These are phyloP conservation scores for Leucopsar rothschildi DNA, from an alignment of 2,113 vertebrate genomes.

Conservation along the genomic window DNA sequence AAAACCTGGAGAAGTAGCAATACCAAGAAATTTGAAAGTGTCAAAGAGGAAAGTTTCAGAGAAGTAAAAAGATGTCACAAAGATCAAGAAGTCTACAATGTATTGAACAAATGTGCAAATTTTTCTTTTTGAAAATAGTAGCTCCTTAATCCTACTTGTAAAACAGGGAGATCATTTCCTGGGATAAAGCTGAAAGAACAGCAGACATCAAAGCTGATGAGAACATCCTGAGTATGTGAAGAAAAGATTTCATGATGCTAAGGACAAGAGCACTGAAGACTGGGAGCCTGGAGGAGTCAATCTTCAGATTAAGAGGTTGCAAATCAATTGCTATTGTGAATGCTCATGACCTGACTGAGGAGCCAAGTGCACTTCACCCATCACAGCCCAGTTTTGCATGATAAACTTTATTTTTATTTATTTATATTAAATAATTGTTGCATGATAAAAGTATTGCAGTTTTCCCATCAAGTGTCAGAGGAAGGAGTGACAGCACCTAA, in stretches of 20 bases:
- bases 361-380: not conserved
- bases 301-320: not conserved
- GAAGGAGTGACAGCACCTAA: not conserved
- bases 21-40: fast-evolving
- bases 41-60: not conserved
- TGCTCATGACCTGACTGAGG: not conserved
- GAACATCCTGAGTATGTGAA: fast-evolving
- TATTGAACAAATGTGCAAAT: not conserved
- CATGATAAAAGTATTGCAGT: too few relatives aligned
- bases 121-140: not conserved
- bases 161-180: not conserved
- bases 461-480: not conserved
- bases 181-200: not conserved
- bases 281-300: not conserved
- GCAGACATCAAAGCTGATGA: not conserved
- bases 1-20: not conserved
- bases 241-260: not conserved
- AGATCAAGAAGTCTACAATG: not conserved
- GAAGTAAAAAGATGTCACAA: not conserved
- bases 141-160: not conserved
- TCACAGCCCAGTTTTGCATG: too few relatives aligned
- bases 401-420: not conserved
- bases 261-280: not conserved
- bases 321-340: not conserved
- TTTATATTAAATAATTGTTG: too few relatives aligned